Conservation (phyloP, 2,797 vertebrate species). For the Pelodytes ibericus region DNA sequence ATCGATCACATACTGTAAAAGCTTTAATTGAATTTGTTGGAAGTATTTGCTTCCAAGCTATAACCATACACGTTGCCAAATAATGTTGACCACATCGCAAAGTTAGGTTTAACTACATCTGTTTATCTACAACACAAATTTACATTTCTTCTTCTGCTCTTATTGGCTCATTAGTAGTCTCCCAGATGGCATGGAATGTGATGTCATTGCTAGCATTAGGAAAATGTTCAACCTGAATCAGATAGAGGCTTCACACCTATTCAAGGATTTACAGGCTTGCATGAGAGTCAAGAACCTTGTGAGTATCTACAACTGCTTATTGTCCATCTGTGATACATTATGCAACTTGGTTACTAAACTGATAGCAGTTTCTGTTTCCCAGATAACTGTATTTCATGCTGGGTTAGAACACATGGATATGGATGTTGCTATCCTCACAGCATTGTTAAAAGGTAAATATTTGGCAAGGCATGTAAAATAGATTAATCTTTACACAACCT, state of each 20-base stretch:
- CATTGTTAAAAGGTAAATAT: conserved; percentile 78
- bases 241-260: conserved; percentile 78
- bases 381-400: conserved; percentile 85
- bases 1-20: too few species aligned
- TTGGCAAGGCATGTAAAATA: not conserved
- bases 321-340: not conserved
- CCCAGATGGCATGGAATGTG: conserved; percentile 78
- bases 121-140: too few species aligned
- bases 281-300: conserved; percentile 86
- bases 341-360: not conserved
- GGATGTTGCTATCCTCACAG: conserved; percentile 82
- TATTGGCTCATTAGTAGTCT: conserved; percentile 77
- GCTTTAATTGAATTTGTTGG: too few species aligned
- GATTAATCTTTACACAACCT: not conserved
- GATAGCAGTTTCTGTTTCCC: conserved; percentile 49
- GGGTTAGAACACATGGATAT: conserved; percentile 84
- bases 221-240: conserved; percentile 86
- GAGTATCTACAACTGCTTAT: conserved; percentile 35
- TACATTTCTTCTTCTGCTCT: too few species aligned
- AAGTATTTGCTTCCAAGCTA: too few species aligned
- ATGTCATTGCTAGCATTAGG: conserved; percentile 82
- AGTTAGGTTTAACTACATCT: too few species aligned
- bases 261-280: conserved; percentile 83
- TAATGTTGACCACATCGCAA: too few species aligned
- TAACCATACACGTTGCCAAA: too few species aligned